These are phyloP conservation scores for Eubasilissa regina DNA, from an alignment of 1,140 invertebrate species.

Conservation along the genomic window DNA sequence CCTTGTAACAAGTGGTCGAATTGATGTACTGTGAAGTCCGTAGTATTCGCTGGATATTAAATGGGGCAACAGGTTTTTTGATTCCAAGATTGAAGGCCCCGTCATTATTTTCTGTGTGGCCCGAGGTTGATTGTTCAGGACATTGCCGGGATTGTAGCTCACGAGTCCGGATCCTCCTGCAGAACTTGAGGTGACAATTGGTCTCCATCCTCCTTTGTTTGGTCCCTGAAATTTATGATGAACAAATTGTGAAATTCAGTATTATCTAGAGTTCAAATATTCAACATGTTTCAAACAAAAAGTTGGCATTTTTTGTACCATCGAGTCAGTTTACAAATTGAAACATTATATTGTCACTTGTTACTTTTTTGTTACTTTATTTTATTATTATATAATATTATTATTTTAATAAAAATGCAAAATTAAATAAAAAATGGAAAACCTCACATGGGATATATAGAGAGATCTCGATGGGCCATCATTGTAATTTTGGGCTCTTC, in stretches of 20 bases:
- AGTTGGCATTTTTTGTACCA: no score
- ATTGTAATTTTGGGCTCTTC: conserved; percentile 25
- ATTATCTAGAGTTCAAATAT: neutral
- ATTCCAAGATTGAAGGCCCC: conserved; percentile 46
- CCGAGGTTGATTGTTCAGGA: conserved; percentile 21
- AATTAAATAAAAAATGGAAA: neutral
- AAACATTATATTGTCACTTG: no score
- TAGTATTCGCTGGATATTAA: conserved; percentile 42
- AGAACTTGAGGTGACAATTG: conserved; percentile 66
- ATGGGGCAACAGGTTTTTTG: conserved; percentile 49
- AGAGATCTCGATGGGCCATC: conserved; percentile 28
- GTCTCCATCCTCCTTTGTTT: conserved; percentile 69
- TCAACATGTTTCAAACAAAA: no score
- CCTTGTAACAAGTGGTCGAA: conserved; percentile 66
- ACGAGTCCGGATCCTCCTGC: conserved; percentile 10
- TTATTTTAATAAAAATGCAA: no score
- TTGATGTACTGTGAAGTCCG: conserved; percentile 61
- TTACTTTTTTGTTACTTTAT: no score
- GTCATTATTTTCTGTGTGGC: conserved; percentile 52
- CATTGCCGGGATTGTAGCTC: conserved; percentile 49
- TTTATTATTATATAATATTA: no score
- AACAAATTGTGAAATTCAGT: neutral
- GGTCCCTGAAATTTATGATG: conserved; percentile 17
- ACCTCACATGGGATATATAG: conserved; percentile 27
- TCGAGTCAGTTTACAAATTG: neutral